Evolutionary conservation across 2,888 invertebrate species (phyloP), one percentile per base, ranked within the genome.

Genomic region (Mesoligia furuncula): DNA sequence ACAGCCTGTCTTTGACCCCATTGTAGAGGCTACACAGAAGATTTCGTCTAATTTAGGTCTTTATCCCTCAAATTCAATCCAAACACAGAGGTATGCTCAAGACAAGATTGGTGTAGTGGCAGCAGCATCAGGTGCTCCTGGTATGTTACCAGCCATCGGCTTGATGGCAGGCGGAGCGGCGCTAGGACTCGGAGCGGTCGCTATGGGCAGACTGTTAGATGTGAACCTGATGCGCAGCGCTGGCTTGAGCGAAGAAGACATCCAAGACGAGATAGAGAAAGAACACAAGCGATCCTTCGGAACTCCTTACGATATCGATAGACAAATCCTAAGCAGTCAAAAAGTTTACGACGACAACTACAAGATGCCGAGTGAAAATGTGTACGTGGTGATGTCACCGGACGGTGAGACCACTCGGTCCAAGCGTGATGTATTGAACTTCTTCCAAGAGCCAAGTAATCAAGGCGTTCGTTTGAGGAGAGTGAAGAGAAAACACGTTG

Each of bases 81-180:
- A 96, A 87, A 93, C 94, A 64, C 97, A 96, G 85, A 96, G 93
- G 76, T 96, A 96, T 74, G 96, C 96, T 64, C 96, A 96, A 87
- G 98, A 98, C 80, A 98, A 98, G 92, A 97, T 98, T 15, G 98
- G 98, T 3, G 97, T 97, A 4, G 97, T 97, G 0, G 94, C 94
- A 4, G 95, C 96, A 13, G 96, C 97, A 4, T 93, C 96, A 0
- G 97, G 97, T 0, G 97, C 97, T 0, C 95, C 95, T 0, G 98
- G 98, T 0, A 97, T 98, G 91, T 94, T 98, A 3, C 98, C 98
- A 31, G 98, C 98, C 0, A 94, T 98, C 39, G 98, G 98, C 7
- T 94, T 98, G 11, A 98, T 98, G 90, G 98, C 98, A 17, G 98
- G 98, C n/a, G 98, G 98, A 24, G 98, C 98, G 0, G 98, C 98